Base-by-base conservation (phyloP, 2,797 vertebrate species). In the Cheracebus regulus region DNA sequence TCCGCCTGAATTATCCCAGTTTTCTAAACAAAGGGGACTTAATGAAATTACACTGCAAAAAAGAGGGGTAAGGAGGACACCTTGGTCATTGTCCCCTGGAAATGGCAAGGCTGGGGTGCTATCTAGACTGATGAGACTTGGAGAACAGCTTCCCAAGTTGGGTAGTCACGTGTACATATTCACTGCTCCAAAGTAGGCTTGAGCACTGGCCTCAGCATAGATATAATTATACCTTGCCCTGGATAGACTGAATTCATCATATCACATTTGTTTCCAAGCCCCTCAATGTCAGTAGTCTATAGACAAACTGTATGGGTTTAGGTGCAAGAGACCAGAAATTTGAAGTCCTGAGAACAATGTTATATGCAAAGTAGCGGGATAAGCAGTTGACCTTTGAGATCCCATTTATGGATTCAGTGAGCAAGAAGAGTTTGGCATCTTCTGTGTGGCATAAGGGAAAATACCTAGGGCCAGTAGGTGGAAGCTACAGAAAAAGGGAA, bases 21-120 rank as follows among this genome's bases (percentile, higher is more conserved):
- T 97, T 94, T 94, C 57, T 84, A 78, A 90, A 79, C 24, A 85
- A 30, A 52, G 8, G 90, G 22, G 28, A 75, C n/a, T 64, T 88
- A 41, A 80, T 82, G 30, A 82, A 81, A 44, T 36, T 17, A 57
- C 57, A 72, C 33, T 57, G 24, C 13, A 52, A 10, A 64, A 48
- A 88, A 82, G n/a, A 19, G 8, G 2, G 17, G 57, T 13, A 26
- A 50, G 14, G 15, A 6, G 5, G 1, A 52, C 19, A 14, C 5
- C 20, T 14, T 30, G 30, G 61, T 58, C 36, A 81, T 9, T 81
- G 19, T 4, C 9, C 55, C n/a, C 44, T 90, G 50, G 22, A 83
- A 86, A 83, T 33, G 30, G 33, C 86, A 88, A 73, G 72, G 44
- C 84, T 36, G 4, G 28, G 9, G 4, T 86, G 36, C 67, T 86